Conservation (phyloP, 2,888 invertebrate genomes). For the Criorhina ranunculi region DNA sequence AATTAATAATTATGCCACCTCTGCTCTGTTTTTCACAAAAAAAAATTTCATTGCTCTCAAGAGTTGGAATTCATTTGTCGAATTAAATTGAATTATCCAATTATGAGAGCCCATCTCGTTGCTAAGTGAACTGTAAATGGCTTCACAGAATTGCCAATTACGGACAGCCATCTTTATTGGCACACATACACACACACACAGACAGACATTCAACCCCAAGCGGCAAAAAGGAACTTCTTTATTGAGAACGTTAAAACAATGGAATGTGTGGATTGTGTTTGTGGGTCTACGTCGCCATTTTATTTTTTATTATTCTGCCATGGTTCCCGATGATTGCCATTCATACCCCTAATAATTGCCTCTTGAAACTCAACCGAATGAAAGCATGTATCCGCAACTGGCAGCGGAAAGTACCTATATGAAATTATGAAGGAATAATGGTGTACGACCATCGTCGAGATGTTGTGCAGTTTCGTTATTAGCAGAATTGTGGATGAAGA, state of each 20-base stretch:
- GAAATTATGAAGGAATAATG: conserved; percentile 23
- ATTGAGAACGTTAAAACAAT: conserved; percentile 59
- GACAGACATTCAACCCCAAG: conserved; percentile 63
- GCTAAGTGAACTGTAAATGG: conserved; percentile 61
- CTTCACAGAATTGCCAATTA: conserved; percentile 64
- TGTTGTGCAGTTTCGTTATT: conserved; percentile 43
- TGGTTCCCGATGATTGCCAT: conserved; percentile 56
- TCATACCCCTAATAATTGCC: conserved; percentile 70
- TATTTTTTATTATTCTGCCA: conserved; percentile 35
- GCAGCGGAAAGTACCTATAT: not conserved
- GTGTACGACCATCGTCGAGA: conserved; percentile 31
- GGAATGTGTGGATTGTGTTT: conserved; percentile 27
- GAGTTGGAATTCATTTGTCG: conserved; percentile 2
- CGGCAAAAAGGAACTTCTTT: conserved; percentile 62
- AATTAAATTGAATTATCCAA: conserved; percentile 58
- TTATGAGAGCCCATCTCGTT: conserved; percentile 43
- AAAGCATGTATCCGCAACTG: conserved; percentile 6
- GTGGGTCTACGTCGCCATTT: conserved; percentile 61
- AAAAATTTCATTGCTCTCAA: conserved; percentile 3
- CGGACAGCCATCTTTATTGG: conserved; percentile 64
- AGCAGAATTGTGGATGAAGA: conserved; percentile 39
- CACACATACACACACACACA: conserved; percentile 34
- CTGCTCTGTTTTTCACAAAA: not conserved
- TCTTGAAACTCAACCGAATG: conserved; percentile 39
- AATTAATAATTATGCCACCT: no score